These are phyloP conservation scores for Thecocarcelia acutangulata DNA, from an alignment of 2,888 invertebrate genomes.

Conservation along the genomic window DNA sequence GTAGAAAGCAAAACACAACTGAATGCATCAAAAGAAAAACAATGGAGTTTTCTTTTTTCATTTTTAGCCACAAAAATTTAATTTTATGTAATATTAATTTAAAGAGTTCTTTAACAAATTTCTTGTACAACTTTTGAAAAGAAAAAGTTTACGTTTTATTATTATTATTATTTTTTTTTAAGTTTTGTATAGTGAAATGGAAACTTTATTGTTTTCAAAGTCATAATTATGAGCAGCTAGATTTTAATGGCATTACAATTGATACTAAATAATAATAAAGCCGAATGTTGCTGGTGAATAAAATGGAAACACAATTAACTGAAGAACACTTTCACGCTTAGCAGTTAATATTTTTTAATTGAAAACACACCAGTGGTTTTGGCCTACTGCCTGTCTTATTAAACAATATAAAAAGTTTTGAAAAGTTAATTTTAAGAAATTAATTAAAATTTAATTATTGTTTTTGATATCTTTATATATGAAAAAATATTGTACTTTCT, in stretches of 20 bases:
- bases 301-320: constrained; percentile 25
- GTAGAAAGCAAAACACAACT: too few relatives aligned
- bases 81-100: constrained; percentile 10
- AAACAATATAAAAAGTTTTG: too few relatives aligned
- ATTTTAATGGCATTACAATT: too few relatives aligned
- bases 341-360: not conserved
- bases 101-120: not conserved
- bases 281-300: not conserved
- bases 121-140: constrained; percentile 6
- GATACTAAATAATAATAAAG: too few relatives aligned
- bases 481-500: too few relatives aligned
- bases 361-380: not conserved
- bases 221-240: not conserved
- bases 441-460: too few relatives aligned
- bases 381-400: too few relatives aligned
- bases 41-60: not conserved
- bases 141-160: constrained; percentile 9
- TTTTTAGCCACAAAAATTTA: not conserved
- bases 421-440: too few relatives aligned
- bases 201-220: not conserved
- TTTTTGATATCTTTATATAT: too few relatives aligned
- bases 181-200: not conserved
- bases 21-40: too few relatives aligned
- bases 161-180: not conserved
- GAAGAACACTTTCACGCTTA: constrained; percentile 51